A percentile compares a stretch with the other conserved stretches of the same genome.
Conservation (phyloP, 2,888 invertebrate genomes). For the Polymixis flavicincta region DNA sequence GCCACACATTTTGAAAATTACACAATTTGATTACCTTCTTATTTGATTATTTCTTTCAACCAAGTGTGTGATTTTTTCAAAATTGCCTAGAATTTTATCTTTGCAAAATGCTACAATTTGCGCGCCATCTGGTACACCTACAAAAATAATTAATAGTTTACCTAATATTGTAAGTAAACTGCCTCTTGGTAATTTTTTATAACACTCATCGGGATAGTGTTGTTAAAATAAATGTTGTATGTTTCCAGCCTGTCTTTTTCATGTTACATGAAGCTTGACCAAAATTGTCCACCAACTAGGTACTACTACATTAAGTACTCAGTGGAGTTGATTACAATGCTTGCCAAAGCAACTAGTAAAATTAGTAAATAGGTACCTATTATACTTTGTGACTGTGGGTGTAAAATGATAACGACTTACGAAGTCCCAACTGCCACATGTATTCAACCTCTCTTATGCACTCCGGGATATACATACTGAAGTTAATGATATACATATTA, state of each 20-base stretch:
- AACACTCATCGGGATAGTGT: neutral
- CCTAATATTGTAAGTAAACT: too few species aligned
- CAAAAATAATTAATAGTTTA: constrained; percentile 4
- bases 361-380: neutral
- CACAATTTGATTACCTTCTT: constrained; percentile 75
- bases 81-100: constrained; percentile 92
- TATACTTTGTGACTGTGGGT: too few species aligned
- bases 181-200: neutral
- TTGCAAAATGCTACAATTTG: constrained; percentile 94
- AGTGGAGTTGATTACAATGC: neutral
- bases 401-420: constrained; percentile 78
- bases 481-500: constrained; percentile 92
- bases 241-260: neutral
- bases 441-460: constrained; percentile 95
- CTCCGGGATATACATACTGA: constrained; percentile 93
- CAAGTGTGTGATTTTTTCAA: constrained; percentile 91
- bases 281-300: neutral
- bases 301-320: neutral
- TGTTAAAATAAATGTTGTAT: neutral
- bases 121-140: constrained; percentile 94
- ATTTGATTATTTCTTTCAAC: constrained; percentile 92
- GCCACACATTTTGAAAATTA: neutral
- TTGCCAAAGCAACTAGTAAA: neutral
- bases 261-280: too few species aligned
- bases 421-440: constrained; percentile 94